Percentiles rank a stretch among this genome's conserved stretches.
Evolutionary conservation across 1,140 invertebrate species (phyloP).

Genomic region (Eumaeus atala): DNA sequence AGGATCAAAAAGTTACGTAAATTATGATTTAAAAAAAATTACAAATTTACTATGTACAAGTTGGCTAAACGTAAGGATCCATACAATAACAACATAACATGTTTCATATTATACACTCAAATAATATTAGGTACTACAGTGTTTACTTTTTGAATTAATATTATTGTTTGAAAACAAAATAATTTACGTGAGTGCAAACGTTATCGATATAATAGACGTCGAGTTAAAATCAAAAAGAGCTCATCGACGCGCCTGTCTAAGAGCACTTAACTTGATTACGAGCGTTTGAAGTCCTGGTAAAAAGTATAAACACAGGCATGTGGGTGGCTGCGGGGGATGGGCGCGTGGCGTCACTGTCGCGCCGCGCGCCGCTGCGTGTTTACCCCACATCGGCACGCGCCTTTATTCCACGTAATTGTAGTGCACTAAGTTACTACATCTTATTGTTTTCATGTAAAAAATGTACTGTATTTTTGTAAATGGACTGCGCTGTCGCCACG

Average conservation of each 20-base stretch:
- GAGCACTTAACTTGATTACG: conserved; percentile 71
- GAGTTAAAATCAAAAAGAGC: conserved; percentile 64
- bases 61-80: too few species aligned
- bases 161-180: conserved; percentile 15
- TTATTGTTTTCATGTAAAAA: conserved; percentile 15
- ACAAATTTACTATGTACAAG: too few species aligned
- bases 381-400: conserved; percentile 32
- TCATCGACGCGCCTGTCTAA: conserved; percentile 43
- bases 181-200: conserved; percentile 43
- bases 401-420: conserved; percentile 37
- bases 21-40: too few species aligned
- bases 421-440: conserved; percentile 24
- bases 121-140: too few species aligned
- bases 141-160: not conserved
- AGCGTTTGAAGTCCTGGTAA: conserved; percentile 41
- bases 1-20: too few species aligned
- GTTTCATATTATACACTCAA: too few species aligned
- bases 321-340: conserved; percentile 14
- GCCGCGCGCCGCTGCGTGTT: conserved; percentile 21
- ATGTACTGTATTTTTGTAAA: too few species aligned
- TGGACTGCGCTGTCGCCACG: too few species aligned
- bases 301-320: conserved; percentile 30
- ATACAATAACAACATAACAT: too few species aligned
- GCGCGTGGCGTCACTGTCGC: conserved; percentile 20
- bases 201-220: conserved; percentile 52